These are phyloP conservation scores for Aplocera efformata DNA, from an alignment of 2,888 invertebrate species.

Conservation along the genomic window DNA sequence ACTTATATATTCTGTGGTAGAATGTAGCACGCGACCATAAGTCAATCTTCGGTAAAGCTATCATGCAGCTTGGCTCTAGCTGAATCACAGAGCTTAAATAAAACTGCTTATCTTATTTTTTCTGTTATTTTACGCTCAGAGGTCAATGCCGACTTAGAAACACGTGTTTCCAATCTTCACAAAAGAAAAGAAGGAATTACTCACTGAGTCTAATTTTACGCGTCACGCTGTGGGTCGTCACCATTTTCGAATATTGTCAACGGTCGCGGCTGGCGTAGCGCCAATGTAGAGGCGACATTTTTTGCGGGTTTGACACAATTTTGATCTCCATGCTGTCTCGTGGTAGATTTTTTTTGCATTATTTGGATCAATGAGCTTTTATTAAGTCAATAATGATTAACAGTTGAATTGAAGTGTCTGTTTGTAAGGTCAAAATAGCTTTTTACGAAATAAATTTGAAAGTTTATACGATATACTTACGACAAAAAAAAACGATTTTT, in stretches of 20 bases:
- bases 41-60: too few relatives aligned
- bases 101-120: too few relatives aligned
- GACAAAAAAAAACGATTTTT: too few relatives aligned
- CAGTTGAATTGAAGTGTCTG: too few relatives aligned
- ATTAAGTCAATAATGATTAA: too few relatives aligned
- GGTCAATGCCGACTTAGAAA: conserved; percentile 4
- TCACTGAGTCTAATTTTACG: conserved; percentile 36
- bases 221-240: conserved; percentile 34
- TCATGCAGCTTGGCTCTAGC: too few relatives aligned
- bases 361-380: conserved; percentile 38
- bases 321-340: conserved; percentile 60
- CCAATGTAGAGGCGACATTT: conserved; percentile 58
- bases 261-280: conserved; percentile 44
- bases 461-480: too few relatives aligned
- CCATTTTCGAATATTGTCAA: conserved; percentile 50
- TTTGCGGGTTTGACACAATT: conserved; percentile 61
- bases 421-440: too few relatives aligned
- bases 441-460: too few relatives aligned
- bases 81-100: too few relatives aligned
- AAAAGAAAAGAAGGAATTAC: conserved; percentile 28
- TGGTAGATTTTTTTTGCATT: conserved; percentile 27
- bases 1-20: too few relatives aligned
- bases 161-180: conserved; percentile 13
- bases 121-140: not conserved
- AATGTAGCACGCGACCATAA: too few relatives aligned